Evolutionary conservation across 2,888 invertebrate species (phyloP).

Genomic region (Chrysolina oricalcia): DNA sequence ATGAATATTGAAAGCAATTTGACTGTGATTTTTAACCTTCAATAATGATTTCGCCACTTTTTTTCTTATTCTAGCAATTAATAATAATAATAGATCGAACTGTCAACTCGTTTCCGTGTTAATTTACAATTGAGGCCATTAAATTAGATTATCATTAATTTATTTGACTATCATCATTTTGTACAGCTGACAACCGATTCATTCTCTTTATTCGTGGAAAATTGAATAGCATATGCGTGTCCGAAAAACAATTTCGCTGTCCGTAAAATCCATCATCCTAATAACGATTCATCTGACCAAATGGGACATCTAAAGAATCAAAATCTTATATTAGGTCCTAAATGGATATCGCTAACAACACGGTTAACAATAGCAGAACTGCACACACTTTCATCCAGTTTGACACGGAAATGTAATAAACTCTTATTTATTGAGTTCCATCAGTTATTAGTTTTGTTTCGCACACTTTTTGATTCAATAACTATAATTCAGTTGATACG

Average conservation of each 20-base stretch:
- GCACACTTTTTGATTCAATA: too few species aligned
- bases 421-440: too few species aligned
- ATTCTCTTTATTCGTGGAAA: not conserved
- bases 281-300: not conserved
- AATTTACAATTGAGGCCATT: too few species aligned
- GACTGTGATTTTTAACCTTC: too few species aligned
- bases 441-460: too few species aligned
- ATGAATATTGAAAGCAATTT: too few species aligned
- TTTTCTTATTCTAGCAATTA: too few species aligned
- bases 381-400: not conserved
- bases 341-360: not conserved
- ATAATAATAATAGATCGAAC: too few species aligned
- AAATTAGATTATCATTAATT: too few species aligned
- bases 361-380: not conserved
- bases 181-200: not conserved
- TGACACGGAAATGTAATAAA: not conserved
- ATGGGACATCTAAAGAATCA: conserved; percentile 3
- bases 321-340: not conserved
- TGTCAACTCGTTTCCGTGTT: too few species aligned
- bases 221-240: not conserved
- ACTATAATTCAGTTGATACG: too few species aligned
- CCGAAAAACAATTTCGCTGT: not conserved
- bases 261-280: not conserved
- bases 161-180: not conserved
- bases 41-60: too few species aligned